These are phyloP conservation scores for Xenopus borealis DNA, from an alignment of 2,113 vertebrate genomes.

Conservation along the genomic window DNA sequence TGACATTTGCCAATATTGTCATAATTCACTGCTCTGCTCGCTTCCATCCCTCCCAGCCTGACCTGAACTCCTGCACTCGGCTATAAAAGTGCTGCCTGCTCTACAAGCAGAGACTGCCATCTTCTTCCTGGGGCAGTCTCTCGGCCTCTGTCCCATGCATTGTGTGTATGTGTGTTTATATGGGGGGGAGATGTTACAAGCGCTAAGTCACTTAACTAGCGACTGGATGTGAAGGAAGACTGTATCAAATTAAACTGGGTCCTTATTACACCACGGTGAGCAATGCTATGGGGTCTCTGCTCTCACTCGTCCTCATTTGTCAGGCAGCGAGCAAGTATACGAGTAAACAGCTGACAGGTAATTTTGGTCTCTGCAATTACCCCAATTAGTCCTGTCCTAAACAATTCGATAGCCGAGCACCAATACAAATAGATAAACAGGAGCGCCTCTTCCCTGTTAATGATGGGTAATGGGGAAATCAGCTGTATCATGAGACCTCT, in stretches of 20 bases:
- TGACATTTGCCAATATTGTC: neutral
- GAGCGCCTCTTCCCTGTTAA: constrained; percentile 84
- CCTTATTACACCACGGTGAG: constrained; percentile 91
- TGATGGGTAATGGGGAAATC: constrained; percentile 95
- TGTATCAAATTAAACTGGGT: constrained; percentile 95
- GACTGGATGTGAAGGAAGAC: constrained; percentile 87
- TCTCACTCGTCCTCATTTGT: constrained; percentile 98
- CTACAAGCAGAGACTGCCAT: constrained; percentile 79
- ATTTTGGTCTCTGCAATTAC: constrained; percentile 99
- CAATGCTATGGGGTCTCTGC: constrained; percentile 95
- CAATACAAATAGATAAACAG: constrained; percentile 98
- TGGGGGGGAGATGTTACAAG: constrained; percentile 56
- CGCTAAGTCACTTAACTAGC: constrained; percentile 84
- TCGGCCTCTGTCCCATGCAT: constrained; percentile 82
- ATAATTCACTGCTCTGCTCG: neutral
- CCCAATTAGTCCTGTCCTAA: constrained; percentile 99
- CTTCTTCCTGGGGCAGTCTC: constrained; percentile 85
- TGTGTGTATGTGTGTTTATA: constrained; percentile 57
- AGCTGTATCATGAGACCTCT: constrained; percentile 73
- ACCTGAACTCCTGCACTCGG: neutral
- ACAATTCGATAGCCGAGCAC: constrained; percentile 97
- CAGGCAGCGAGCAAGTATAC: constrained; percentile 91
- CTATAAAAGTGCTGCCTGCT: neutral
- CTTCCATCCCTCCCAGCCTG: neutral
- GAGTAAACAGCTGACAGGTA: constrained; percentile 98